These are phyloP conservation scores for Echinometra lucunter DNA, from an alignment of 53 echinoderm and acorn worm genomes.

Conservation along the genomic window DNA sequence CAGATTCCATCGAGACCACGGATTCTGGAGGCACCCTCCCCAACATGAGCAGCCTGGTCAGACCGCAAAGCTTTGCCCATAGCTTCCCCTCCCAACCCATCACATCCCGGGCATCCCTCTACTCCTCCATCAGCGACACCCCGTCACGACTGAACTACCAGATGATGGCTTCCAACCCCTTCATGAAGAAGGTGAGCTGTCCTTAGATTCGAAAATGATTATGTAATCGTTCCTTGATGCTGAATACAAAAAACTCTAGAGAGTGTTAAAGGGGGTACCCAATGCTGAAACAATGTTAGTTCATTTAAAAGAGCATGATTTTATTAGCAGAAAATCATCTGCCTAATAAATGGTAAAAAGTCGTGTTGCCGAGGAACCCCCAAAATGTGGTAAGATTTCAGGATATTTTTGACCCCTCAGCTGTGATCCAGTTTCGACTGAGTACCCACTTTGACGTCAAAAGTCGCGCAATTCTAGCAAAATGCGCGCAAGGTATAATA, in stretches of 20 bases:
- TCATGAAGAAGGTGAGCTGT: constrained; percentile 83
- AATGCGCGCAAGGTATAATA: too few species aligned
- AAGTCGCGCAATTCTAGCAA: too few species aligned
- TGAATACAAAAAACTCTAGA: background rate
- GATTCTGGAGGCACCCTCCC: constrained; percentile 81
- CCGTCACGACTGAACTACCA: constrained; percentile 91
- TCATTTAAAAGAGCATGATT: too few species aligned
- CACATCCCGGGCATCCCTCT: constrained; percentile 81
- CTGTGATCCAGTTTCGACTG: too few species aligned
- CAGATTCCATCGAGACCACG: constrained; percentile 88
- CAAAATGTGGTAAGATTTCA: too few species aligned
- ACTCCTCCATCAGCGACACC: constrained; percentile 92
- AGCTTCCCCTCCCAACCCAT: constrained; percentile 78
- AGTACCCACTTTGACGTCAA: too few species aligned
- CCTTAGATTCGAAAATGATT: background rate
- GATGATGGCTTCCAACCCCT: constrained; percentile 93
- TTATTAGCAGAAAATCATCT: too few species aligned
- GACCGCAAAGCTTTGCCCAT: constrained; percentile 95
- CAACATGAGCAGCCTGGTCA: constrained; percentile 82
- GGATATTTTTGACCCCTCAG: too few species aligned
- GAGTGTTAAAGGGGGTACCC: background rate
- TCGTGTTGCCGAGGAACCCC: too few species aligned
- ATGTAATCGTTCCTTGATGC: background rate
- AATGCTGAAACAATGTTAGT: background rate
- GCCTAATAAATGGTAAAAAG: too few species aligned